Base-by-base conservation (phyloP, 2,113 vertebrate species). In the Indicator indicator region DNA sequence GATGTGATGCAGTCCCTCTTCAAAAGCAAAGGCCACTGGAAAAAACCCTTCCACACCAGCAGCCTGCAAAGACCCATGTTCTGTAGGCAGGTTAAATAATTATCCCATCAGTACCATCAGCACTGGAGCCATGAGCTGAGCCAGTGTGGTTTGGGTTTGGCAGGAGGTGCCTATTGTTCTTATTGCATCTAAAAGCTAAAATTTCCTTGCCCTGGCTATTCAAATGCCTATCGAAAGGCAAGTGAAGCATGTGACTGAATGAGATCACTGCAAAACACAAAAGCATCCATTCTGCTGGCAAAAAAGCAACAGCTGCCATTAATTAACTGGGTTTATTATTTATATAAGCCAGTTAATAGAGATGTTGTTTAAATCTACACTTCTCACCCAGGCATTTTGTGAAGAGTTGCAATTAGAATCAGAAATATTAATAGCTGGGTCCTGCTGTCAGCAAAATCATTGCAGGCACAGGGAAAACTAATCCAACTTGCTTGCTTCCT, bases 401-500 rank as follows among this genome's bases (percentile, higher is more conserved):
- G 67, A 89, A 54, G 56, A 65, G 5, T 44, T 91, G 70, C 4
- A 20, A 46, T 83, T 83, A 54, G 54, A 72, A 86, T 60, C 73
- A 86, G 80, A 81, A 94, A 60, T 77, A 83, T 54, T 63, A 84
- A 65, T 86, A 69, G 40, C 8, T 89, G 64, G 56, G 54, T 86
- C 73, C n/a, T 90, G 33, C 40, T 54, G 36, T 69, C 3, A 1
- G 87, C 72, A 85, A 81, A 86, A 81, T 56, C 26, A 74, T 50
- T 63, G 77, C 13, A 13, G 12, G 24, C 27, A 12, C 0, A 5
- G 40, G 52, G 56, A 46, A 75, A 94, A 71, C 33, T 83, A 24
- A 94, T 52, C n/a, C 48, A 46, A 19, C 38, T 83, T 85, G 11
- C 69, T 95, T 97, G 67, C 90, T 95, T 97, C 97, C 97, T 80